These are phyloP conservation scores for Stictocephala bisonia DNA, from an alignment of 2,888 invertebrate species.

Conservation along the genomic window DNA sequence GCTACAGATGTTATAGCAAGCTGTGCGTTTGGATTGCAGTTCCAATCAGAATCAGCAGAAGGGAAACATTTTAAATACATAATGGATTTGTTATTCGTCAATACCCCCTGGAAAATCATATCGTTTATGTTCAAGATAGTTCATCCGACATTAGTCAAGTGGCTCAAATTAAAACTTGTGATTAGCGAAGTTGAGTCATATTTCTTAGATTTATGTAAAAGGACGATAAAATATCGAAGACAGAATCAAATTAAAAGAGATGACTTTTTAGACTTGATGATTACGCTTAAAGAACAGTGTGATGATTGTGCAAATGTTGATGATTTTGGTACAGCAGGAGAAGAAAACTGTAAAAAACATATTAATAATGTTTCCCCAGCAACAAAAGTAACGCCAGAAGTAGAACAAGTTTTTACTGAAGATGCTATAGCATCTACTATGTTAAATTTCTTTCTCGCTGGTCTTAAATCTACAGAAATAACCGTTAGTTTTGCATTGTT, in stretches of 20 bases:
- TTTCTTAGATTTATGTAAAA: neutral
- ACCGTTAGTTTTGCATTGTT: slow-evolving; percentile 23
- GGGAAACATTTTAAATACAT: neutral
- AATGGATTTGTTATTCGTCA: neutral
- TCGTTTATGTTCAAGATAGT: neutral
- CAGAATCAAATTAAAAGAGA: slow-evolving; percentile 8
- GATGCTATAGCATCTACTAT: slow-evolving; percentile 22
- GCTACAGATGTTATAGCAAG: neutral
- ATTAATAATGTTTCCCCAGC: too few species aligned
- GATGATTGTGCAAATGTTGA: neutral
- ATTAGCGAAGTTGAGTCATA: neutral
- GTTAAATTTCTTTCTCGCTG: neutral
- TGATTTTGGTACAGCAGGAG: neutral
- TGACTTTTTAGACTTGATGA: slow-evolving; percentile 23
- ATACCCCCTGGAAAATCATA: neutral
- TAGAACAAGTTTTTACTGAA: slow-evolving; percentile 6
- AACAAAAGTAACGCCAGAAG: too few species aligned
- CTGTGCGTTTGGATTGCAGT: slow-evolving; percentile 8
- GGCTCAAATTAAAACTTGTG: neutral
- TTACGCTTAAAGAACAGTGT: slow-evolving; percentile 4
- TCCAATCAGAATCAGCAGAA: neutral
- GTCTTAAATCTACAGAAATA: neutral
- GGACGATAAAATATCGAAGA: slow-evolving; percentile 2
- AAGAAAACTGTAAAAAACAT: neutral
- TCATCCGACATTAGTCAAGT: neutral